Conservation (phyloP, 2,113 vertebrate species). For the Halichoerus grypus region DNA sequence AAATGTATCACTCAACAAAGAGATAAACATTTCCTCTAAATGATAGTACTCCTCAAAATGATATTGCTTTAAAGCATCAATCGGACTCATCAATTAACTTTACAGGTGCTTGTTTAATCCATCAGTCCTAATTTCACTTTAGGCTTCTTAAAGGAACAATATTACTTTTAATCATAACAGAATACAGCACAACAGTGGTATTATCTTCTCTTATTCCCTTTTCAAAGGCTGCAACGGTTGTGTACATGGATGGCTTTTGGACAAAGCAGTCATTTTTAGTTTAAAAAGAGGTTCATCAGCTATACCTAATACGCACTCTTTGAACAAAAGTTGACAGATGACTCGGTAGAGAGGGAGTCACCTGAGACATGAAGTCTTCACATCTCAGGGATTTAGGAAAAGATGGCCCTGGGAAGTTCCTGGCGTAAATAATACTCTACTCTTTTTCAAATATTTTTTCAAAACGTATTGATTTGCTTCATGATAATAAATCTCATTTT, state of each 20-base stretch:
- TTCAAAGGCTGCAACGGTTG: not conserved
- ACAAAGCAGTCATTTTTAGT: conserved; percentile 44
- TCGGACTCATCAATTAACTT: not conserved
- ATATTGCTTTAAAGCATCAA: not conserved
- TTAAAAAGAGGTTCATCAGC: not conserved
- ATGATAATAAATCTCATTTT: conserved; percentile 7
- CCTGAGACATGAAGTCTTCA: not conserved
- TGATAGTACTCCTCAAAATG: not conserved
- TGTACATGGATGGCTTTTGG: not conserved
- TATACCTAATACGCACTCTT: not conserved
- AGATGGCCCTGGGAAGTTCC: not conserved
- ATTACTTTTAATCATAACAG: conserved; percentile 4
- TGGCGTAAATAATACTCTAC: not conserved
- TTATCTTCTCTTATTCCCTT: not conserved
- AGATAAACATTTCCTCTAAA: not conserved
- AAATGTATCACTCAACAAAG: not conserved
- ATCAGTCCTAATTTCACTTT: not conserved
- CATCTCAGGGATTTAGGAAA: not conserved
- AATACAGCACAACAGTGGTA: not conserved
- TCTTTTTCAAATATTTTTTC: not conserved
- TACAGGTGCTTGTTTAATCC: not conserved
- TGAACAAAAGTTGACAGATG: not conserved
- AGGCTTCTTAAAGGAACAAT: not conserved
- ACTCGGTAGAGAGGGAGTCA: not conserved
- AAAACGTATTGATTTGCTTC: conserved; percentile 32